phyloP scores from a whole-genome alignment of 2,888 invertebrate genomes.

The Cecidostiba fungosa region DNA sequence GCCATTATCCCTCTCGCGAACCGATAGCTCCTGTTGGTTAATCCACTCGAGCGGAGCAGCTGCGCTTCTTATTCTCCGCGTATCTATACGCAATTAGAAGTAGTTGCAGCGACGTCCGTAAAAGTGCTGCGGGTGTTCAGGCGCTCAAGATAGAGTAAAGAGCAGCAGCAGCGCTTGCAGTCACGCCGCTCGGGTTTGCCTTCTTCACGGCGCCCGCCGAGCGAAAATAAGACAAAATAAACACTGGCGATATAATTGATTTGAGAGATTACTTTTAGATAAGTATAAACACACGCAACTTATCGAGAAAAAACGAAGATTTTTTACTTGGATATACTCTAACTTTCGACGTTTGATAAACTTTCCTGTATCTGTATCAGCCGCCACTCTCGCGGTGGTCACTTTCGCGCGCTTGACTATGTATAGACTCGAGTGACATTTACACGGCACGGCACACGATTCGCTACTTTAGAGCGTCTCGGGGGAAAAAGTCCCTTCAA shows the following conservation, averaged over 20 bases:
- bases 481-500: not conserved
- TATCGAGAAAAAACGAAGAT: not conserved
- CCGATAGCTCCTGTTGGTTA: not conserved
- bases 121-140: conserved; percentile 16
- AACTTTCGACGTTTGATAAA: conserved; percentile 48
- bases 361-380: not conserved
- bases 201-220: conserved; percentile 20
- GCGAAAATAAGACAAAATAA: not conserved
- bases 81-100: conserved; percentile 40
- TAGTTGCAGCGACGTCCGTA: not conserved
- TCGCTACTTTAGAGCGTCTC: not conserved
- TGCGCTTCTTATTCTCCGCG: not conserved
- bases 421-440: conserved; percentile 27
- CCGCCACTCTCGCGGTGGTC: conserved; percentile 1
- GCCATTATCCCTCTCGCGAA: not conserved
- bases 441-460: conserved; percentile 28
- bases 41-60: not conserved
- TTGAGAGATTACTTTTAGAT: no score
- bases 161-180: conserved; percentile 45
- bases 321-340: not conserved
- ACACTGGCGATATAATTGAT: conserved; percentile 53
- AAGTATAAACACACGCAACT: no score
- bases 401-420: not conserved
- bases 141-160: not conserved
- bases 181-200: conserved; percentile 35